phyloP scores from a whole-genome alignment of 2,797 vertebrate species.

The Manis pentadactyla region DNA sequence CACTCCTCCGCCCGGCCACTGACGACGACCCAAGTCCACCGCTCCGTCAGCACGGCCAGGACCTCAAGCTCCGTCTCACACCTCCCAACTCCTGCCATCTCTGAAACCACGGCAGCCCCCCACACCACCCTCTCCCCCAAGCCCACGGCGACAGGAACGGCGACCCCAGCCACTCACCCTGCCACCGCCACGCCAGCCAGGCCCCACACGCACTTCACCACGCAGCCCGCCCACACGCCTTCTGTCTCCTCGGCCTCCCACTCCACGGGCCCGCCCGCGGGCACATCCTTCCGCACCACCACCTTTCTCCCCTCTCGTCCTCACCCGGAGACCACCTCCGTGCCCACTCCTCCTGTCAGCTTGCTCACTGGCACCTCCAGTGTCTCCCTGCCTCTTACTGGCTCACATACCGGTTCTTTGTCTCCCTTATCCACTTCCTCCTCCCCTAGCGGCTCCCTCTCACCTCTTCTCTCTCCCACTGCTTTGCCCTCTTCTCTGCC shows the following conservation, averaged over 20 bases:
- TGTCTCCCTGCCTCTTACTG: too few species aligned
- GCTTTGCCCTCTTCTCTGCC: rapidly evolving
- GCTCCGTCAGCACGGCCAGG: too few species aligned
- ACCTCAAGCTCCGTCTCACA: too few species aligned
- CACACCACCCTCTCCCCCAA: too few species aligned
- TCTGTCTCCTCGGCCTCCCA: background rate
- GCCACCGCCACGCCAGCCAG: background rate
- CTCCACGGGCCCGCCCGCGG: rapidly evolving
- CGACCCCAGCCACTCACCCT: too few species aligned
- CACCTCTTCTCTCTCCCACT: rapidly evolving
- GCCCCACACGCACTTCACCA: background rate
- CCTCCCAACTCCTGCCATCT: too few species aligned
- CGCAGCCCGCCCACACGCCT: rapidly evolving
- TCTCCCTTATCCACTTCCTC: rapidly evolving
- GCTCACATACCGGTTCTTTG: too few species aligned
- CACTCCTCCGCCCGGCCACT: too few species aligned
- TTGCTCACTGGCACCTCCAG: rapidly evolving
- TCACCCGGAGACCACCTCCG: rapidly evolving
- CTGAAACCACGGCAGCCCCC: too few species aligned
- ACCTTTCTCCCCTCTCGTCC: background rate
- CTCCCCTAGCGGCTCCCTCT: rapidly evolving
- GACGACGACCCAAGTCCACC: too few species aligned
- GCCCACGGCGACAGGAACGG: too few species aligned
- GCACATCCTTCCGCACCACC: background rate
- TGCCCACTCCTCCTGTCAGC: rapidly evolving